These are phyloP conservation scores for Leiothrix lutea DNA, from an alignment of 2,113 vertebrate genomes.

Conservation along the genomic window DNA sequence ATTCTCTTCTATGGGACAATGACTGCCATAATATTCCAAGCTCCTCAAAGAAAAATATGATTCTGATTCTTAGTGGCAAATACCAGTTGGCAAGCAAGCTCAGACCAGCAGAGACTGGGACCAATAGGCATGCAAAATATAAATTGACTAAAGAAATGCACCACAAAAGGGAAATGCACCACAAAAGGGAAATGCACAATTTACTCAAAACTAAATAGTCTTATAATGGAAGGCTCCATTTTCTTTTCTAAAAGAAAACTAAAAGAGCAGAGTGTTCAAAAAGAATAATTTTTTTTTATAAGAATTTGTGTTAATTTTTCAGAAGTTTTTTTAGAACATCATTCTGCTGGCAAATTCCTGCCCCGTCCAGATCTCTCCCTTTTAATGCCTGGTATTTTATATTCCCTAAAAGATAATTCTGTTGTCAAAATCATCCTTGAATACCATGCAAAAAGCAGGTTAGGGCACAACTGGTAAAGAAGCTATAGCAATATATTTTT, in stretches of 20 bases:
- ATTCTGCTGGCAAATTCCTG: background rate
- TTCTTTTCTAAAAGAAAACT: background rate
- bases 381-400: background rate
- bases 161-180: background rate
- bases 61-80: background rate
- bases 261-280: background rate
- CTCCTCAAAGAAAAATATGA: background rate
- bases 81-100: background rate
- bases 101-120: background rate
- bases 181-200: background rate
- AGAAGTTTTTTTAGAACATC: background rate
- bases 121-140: background rate
- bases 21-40: background rate
- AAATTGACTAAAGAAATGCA: background rate
- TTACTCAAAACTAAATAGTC: background rate
- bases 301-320: background rate
- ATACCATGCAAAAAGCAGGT: background rate
- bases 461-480: background rate
- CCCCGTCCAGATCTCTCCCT: background rate
- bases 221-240: background rate
- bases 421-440: background rate
- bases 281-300: background rate
- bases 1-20: background rate
- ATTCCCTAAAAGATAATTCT: background rate
- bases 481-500: background rate